Base-by-base conservation (phyloP, 92 coral and sea anemone species). In the Actinernus sp. region DNA sequence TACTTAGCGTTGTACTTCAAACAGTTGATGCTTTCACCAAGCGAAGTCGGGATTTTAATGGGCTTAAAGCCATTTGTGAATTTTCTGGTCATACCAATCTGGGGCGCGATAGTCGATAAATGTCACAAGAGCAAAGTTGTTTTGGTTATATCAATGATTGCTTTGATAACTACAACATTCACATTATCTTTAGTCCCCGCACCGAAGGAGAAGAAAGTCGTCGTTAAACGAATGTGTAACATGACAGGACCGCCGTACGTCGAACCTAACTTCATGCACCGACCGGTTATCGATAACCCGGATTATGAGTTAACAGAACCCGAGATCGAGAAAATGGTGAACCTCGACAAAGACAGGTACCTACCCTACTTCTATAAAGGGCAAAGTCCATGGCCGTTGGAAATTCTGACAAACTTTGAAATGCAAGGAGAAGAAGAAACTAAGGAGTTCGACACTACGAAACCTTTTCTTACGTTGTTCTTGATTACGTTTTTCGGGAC, bases 101-200 rank as follows among this genome's bases (percentile, higher is more conserved):
- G 98, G 98, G 98, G 98, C 32, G 98, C 98, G 47, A 94, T 94
- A 65, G 98, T 94, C 44, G 98, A 94, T 62, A 88, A 92, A 52
- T 94, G 97, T 45, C 97, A 94, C 76, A 94, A 94, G 81, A 94
- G 98, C 74, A 86, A 89, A 17, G 49, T 91, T 20, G 98, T 94
- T 9, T 82, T 94, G 55, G 68, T 94, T 1, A 78, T 84, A 39
- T 94, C 98, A 1, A 81, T 94, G 84, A 77, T 94, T 39, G 97
- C 98, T 1, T 80, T 94, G 48, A 94, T 94, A 26, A 58, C 86
- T 27, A 76, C 94, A 41, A 94, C 97, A 16, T 94, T 94, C 68
- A 55, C 97, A 9, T 71, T 94, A 22, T 64, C 96, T 61, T 74
- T 91, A 31, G 98, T 94, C 9, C 95, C 94, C 10, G 95, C 92